Conservation (phyloP, 2,113 vertebrate species). For the Artemisiospiza belli region DNA sequence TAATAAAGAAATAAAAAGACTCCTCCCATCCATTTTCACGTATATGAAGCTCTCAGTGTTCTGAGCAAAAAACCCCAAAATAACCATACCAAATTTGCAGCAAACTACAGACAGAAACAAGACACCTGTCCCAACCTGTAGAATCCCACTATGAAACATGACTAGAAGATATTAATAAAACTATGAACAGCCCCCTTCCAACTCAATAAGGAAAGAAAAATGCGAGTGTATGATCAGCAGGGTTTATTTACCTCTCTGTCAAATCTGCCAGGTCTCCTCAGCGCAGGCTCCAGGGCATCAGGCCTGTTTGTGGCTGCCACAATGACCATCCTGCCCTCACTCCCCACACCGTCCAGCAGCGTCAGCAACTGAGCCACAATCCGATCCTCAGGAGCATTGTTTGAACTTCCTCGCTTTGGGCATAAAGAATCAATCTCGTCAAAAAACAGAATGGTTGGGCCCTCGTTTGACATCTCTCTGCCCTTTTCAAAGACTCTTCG, state of each 20-base stretch:
- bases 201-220: not conserved
- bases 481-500: constrained; percentile 81
- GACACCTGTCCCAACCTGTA: not conserved
- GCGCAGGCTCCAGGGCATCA: constrained; percentile 85
- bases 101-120: not conserved
- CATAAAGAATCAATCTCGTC: constrained; percentile 94
- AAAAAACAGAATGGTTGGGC: constrained; percentile 88
- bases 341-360: constrained; percentile 84
- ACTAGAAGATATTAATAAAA: not conserved
- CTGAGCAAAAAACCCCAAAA: not conserved
- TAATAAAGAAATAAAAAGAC: not conserved
- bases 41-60: not conserved
- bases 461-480: constrained; percentile 73
- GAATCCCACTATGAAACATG: not conserved
- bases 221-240: not conserved
- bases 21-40: not conserved
- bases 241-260: constrained; percentile 86
- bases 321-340: constrained; percentile 76
- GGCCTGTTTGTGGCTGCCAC: constrained; percentile 89
- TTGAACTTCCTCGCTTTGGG: constrained; percentile 77
- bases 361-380: constrained; percentile 92
- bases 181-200: not conserved
- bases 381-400: constrained; percentile 82
- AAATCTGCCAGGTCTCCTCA: constrained; percentile 91
- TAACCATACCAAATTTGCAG: not conserved